Evolutionary conservation across 30 jellyfish, hydroid and myxozoan genomes (phyloP), one percentile per base, ranked within the genome.

Genomic region (Cassiopea xamachana): DNA sequence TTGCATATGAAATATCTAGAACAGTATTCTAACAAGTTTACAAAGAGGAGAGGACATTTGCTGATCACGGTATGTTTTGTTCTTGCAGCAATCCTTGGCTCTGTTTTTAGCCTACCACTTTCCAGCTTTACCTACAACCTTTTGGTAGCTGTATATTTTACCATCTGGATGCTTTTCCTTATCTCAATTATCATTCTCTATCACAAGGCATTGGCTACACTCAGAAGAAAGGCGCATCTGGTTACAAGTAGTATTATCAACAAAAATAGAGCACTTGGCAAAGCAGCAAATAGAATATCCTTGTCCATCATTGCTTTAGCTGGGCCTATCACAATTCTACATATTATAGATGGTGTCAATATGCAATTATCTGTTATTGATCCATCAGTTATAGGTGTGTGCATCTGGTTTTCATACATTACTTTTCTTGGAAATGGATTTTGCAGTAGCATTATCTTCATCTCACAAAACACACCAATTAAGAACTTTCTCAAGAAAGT

Each of bases 31-130:
- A 18, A 6, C 51, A 39, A 7, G 2, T 19, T 71, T 39, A 71
- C 80, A 71, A 71, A 71, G 80, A 71, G 51, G 51, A n/a, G 80
- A 71, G 55, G 80, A 71, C 27, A 71, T 19, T 71, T 18, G 16
- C 55, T 71, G 80, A 15, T n/a, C 6, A 2, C 0, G 15, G 80
- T 55, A 16, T 19, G 58, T 2, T 19, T 43, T 43, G 17, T 19
- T 39, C 4, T 71, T 43, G 80, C 55, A 2, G 0, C 7, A 3
- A 2, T 43, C 7, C 15, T 43, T 27, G 27, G 15, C 27, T 51
- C 51, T 14, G 6, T 71, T 27, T 39, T 71, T 55, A 16, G 7
- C n/a, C 15, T 19, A 4, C 80, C 80, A 17, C 9, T 71, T 4
- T 8, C 80, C 16, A 6, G 2, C 18, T 2, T 4, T 3, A 10